These are phyloP conservation scores for Coendou prehensilis DNA, from an alignment of 2,797 vertebrate genomes.

Conservation along the genomic window DNA sequence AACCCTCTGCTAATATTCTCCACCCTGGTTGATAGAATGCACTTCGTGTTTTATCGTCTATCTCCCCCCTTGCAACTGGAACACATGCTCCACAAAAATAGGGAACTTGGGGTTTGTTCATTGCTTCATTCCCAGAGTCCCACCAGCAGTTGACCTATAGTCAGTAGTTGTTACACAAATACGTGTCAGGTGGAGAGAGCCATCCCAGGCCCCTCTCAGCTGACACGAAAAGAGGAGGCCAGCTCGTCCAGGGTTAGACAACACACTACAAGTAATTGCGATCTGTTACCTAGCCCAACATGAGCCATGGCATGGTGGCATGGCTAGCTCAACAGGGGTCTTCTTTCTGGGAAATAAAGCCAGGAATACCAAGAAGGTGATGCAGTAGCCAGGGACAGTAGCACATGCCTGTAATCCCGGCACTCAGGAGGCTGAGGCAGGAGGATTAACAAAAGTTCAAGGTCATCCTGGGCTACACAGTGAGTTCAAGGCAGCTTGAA, in stretches of 20 bases:
- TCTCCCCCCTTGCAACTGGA: background rate
- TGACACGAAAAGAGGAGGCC: background rate
- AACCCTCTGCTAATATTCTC: constrained; percentile 51
- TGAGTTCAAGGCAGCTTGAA: background rate
- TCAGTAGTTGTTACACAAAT: constrained; percentile 14
- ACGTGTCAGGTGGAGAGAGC: background rate
- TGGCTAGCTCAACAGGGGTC: background rate
- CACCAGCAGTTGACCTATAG: background rate
- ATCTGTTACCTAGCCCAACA: background rate
- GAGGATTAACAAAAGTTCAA: background rate
- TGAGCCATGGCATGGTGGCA: background rate
- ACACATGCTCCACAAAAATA: background rate
- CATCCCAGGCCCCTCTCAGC: background rate
- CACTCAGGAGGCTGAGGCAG: background rate
- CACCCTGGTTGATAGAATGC: background rate
- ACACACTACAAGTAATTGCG: background rate
- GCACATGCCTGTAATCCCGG: background rate
- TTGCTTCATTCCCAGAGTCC: background rate
- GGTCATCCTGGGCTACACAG: background rate
- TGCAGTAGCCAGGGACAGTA: background rate
- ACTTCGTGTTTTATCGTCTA: background rate
- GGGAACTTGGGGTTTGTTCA: background rate
- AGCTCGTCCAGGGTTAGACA: background rate
- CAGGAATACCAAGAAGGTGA: background rate
- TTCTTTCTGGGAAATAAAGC: constrained; percentile 40